Conservation (phyloP, 2,797 vertebrate species). For the Mormyrus hasselquistii region DNA sequence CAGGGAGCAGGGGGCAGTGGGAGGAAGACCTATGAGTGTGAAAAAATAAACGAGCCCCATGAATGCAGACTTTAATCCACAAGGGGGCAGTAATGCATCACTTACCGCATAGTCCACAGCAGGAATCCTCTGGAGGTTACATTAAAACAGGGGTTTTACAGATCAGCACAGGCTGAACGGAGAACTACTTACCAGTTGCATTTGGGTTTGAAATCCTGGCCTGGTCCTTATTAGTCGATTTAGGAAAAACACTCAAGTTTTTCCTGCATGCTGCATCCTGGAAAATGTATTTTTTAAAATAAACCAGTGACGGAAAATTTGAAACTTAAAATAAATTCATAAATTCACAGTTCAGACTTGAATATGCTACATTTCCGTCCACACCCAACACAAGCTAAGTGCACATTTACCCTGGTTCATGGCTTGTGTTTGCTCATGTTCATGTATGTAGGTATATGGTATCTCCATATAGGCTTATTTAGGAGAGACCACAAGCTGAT, state of each 20-base stretch:
- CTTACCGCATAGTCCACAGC: background rate
- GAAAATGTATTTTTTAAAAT: background rate
- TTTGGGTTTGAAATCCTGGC: constrained; percentile 39
- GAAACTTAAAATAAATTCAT: background rate
- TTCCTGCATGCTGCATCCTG: constrained; percentile 56
- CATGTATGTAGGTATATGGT: background rate
- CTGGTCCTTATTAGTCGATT: constrained; percentile 35
- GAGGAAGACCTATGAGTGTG: background rate
- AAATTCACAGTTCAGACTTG: background rate
- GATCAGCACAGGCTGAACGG: background rate
- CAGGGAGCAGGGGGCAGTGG: constrained; percentile 41
- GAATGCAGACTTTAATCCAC: constrained; percentile 20
- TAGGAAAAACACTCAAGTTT: constrained; percentile 30
- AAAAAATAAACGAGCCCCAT: background rate
- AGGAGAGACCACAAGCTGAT: background rate
- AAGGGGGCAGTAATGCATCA: constrained; percentile 29
- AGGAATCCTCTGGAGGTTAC: background rate
- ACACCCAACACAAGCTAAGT: background rate
- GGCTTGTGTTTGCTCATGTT: background rate
- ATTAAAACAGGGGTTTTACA: background rate
- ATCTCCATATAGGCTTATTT: background rate
- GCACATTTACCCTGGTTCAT: background rate
- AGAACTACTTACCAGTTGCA: constrained; percentile 45
- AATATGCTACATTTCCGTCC: background rate
- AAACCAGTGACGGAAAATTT: background rate